Conservation (phyloP, 2,888 invertebrate genomes). For the Chalcosyrphus nemorum region DNA sequence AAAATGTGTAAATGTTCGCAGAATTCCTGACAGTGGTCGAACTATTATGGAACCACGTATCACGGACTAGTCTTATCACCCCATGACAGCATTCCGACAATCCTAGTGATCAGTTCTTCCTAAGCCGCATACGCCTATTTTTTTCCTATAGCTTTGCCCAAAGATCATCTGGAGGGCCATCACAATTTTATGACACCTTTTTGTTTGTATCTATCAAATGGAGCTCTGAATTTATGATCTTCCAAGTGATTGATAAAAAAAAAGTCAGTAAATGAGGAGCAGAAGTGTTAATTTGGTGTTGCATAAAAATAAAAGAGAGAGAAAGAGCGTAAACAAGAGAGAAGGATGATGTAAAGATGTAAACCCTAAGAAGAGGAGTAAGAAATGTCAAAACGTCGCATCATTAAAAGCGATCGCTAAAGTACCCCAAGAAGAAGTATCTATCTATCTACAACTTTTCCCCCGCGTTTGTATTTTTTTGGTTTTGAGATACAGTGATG, state of each 20-base stretch:
- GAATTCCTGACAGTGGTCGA: too few species aligned
- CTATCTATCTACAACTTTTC: not conserved
- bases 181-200: conserved; percentile 3
- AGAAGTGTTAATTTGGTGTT: not conserved
- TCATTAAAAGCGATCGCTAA: conserved; percentile 41
- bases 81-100: not conserved
- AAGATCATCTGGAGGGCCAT: not conserved
- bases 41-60: too few species aligned
- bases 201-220: conserved; percentile 9
- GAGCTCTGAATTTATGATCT: not conserved
- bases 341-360: not conserved
- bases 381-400: conserved; percentile 36
- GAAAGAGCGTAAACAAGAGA: not conserved
- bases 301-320: not conserved
- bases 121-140: not conserved
- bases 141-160: not conserved
- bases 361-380: not conserved
- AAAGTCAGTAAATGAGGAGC: not conserved
- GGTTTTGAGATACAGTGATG: not conserved
- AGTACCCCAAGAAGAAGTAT: conserved; percentile 11
- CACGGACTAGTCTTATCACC: too few species aligned
- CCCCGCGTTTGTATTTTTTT: not conserved
- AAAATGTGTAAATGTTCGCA: too few species aligned
- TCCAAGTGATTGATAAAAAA: not conserved
- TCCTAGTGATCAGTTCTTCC: not conserved